Evolutionary conservation across 2,888 invertebrate species (phyloP), one percentile per base, ranked within the genome.

Genomic region (Ptychoptera albimana): DNA sequence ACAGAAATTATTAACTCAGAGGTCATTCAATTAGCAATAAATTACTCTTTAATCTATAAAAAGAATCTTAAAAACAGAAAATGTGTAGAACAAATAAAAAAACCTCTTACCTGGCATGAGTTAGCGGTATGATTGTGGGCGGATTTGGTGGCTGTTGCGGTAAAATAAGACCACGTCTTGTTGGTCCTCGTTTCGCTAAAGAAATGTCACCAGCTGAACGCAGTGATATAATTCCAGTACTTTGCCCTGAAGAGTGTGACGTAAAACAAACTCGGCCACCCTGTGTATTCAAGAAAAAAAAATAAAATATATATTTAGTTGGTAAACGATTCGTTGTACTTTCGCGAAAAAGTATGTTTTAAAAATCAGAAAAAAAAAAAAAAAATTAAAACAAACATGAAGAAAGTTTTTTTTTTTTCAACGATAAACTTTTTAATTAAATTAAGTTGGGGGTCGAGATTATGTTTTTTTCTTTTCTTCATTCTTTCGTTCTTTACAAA

Each of bases 121-220:
- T 73, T 55, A 79, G 66, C 53, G 81, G 81, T 67, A 81, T 81
- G 61, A 81, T 79, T 52, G 80, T 79, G 47, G 81, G 79, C 43
- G 80, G 80, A 64, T 79, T 79, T 60, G 75, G 76, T 55, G 79
- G 80, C 58, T 77, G 79, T 64, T 81, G 79, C 45, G 81, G 81
- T 57, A 80, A 71, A 63, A 81, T 79, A 61, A 81, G 72, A 59
- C 80, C 80, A 60, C 80, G 69, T 61, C 79, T 72, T 53, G 79
- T 77, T 54, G 74, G 71, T 44, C 64, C 62, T 44, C 64, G 63
- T 57, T 78, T 72, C 44, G 81, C 79, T 59, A 83, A 66, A 53
- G 82, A 81, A 63, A 83, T 83, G 69, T 84, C 83, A 39, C 83
- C 84, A 40, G 83, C 83, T 55, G 78, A 81, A 57, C 80, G 70